Conservation (phyloP, 2,888 invertebrate genomes). For the Pristionchus mayeri region DNA sequence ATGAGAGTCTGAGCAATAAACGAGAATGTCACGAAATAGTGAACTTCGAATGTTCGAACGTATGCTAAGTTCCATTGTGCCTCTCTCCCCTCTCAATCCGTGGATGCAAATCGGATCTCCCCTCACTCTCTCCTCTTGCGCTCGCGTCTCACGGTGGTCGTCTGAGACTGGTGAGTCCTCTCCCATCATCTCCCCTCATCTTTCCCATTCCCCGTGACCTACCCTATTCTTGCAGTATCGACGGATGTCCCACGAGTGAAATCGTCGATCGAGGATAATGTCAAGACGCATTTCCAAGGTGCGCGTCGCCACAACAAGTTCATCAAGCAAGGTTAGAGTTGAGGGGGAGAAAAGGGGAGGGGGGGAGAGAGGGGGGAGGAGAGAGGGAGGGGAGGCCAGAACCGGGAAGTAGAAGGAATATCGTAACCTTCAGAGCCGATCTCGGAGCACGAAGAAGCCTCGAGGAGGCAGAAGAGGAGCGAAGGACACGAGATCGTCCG, state of each 20-base stretch:
- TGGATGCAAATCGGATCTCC: no score
- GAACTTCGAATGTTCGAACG: no score
- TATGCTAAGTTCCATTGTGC: background rate
- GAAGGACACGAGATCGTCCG: constrained; percentile 7
- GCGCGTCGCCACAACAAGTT: constrained; percentile 8
- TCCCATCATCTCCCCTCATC: background rate
- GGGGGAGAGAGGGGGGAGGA: background rate
- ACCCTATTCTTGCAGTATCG: background rate
- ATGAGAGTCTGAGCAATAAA: no score
- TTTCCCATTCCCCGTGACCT: background rate
- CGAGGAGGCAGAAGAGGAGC: background rate
- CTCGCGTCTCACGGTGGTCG: constrained; percentile 25
- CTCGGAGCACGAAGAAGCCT: background rate
- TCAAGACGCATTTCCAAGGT: constrained; percentile 10
- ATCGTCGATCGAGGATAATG: background rate
- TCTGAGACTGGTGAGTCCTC: background rate
- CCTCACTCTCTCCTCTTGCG: background rate
- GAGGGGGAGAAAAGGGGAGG: background rate
- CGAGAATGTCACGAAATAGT: background rate
- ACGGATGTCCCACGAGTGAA: background rate
- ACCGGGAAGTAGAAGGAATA: background rate
- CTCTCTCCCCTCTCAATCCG: background rate
- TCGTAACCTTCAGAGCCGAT: background rate
- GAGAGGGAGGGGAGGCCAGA: background rate
- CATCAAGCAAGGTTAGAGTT: constrained; percentile 24